Conservation (phyloP, 2,113 vertebrate species). For the Leptocoma aspasia region DNA sequence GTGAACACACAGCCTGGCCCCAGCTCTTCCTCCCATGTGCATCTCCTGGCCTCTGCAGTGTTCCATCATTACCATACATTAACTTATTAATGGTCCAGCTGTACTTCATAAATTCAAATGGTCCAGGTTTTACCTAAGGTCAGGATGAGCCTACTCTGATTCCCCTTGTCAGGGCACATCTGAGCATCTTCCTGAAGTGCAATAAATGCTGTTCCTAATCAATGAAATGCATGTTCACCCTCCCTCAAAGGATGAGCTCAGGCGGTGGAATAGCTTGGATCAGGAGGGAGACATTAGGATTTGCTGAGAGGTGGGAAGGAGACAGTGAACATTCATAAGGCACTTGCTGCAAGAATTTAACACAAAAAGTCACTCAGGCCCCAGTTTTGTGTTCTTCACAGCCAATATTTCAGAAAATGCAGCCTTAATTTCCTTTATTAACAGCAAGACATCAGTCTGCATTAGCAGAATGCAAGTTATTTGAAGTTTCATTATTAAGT, state of each 20-base stretch:
- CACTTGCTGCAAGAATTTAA: not conserved
- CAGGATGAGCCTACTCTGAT: not conserved
- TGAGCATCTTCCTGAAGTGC: not conserved
- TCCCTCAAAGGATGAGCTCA: not conserved
- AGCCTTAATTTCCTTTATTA: not conserved
- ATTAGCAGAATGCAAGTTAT: not conserved
- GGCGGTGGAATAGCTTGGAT: not conserved
- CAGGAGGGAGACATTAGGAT: not conserved
- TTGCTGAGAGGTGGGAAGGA: not conserved
- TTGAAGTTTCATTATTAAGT: not conserved
- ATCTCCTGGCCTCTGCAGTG: not conserved
- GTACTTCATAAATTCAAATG: not conserved
- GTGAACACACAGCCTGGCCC: not conserved
- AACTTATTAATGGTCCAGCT: not conserved
- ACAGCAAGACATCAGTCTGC: not conserved
- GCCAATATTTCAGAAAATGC: not conserved
- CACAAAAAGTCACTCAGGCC: not conserved
- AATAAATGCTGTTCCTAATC: not conserved
- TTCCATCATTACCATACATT: rapidly evolving
- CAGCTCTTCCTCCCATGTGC: not conserved
- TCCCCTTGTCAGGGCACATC: not conserved
- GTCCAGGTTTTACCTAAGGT: not conserved
- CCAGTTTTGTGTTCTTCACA: not conserved
- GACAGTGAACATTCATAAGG: not conserved
- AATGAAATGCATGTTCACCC: rapidly evolving